A percentile compares a stretch with the other conserved stretches of the same genome.
Evolutionary conservation across 2,113 vertebrate species (phyloP).

Genomic region (Empidonax traillii): DNA sequence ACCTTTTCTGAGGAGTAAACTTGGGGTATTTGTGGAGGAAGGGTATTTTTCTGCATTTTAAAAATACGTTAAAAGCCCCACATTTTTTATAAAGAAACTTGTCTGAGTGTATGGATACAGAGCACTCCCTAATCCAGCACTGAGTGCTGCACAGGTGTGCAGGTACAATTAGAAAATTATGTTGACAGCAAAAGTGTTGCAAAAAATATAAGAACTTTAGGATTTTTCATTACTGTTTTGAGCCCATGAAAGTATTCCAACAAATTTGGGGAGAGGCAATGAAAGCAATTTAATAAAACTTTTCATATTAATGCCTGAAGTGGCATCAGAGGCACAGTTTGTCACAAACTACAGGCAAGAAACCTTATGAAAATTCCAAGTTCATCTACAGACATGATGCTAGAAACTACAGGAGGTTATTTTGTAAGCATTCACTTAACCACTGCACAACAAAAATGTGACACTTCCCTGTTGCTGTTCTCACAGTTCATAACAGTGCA

Average conservation of each 20-base stretch:
- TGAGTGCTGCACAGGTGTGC: not conserved
- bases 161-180: not conserved
- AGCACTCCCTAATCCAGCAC: not conserved
- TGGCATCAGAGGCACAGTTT: not conserved
- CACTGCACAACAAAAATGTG: constrained; percentile 43
- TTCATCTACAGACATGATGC: not conserved
- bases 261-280: not conserved
- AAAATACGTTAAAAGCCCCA: not conserved
- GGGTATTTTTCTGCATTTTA: not conserved
- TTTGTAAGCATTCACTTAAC: constrained; percentile 56
- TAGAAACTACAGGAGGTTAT: not conserved
- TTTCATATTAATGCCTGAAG: not conserved
- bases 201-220: not conserved
- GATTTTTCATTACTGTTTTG: not conserved
- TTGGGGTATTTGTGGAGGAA: not conserved
- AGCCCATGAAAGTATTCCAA: not conserved
- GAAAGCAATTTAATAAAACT: not conserved
- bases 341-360: not conserved
- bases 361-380: not conserved
- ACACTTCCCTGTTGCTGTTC: constrained; percentile 26
- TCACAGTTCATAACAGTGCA: constrained; percentile 42
- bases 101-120: not conserved
- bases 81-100: not conserved
- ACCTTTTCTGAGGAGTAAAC: not conserved
- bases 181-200: not conserved